Conservation (phyloP, 2,797 vertebrate species). For the Protonibea diacanthus region DNA sequence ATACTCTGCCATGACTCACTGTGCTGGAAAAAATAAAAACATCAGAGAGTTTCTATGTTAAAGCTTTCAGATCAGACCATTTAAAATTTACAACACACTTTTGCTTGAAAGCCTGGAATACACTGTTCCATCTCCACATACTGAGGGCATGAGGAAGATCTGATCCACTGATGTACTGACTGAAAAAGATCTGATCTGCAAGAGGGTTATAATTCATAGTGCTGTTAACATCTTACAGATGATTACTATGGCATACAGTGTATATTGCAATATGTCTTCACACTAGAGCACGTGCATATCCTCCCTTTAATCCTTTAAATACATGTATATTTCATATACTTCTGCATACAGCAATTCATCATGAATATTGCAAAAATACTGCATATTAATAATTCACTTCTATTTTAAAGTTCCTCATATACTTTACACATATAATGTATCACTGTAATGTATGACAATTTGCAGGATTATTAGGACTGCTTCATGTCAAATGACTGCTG, state of each 20-base stretch:
- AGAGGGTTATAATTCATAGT: neutral
- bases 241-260: neutral
- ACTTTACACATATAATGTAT: neutral
- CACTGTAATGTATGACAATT: neutral
- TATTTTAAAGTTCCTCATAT: neutral
- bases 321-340: neutral
- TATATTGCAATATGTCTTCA: neutral
- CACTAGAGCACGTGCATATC: neutral
- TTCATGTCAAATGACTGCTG: too few species aligned
- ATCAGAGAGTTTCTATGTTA: conserved; percentile 4
- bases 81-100: conserved; percentile 2
- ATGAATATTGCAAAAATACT: too few species aligned
- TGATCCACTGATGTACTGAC: neutral
- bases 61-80: conserved; percentile 16
- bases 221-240: neutral
- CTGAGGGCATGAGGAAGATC: neutral
- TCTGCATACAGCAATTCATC: neutral
- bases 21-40: neutral
- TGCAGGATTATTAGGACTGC: too few species aligned
- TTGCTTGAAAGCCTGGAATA: neutral
- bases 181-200: neutral
- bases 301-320: neutral
- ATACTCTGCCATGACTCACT: neutral
- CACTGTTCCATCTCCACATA: neutral
- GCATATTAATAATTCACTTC: neutral